A percentile compares a stretch with the other conserved stretches of the same genome.
Evolutionary conservation across 1,140 invertebrate species (phyloP).

Genomic region (Homarus americanus): DNA sequence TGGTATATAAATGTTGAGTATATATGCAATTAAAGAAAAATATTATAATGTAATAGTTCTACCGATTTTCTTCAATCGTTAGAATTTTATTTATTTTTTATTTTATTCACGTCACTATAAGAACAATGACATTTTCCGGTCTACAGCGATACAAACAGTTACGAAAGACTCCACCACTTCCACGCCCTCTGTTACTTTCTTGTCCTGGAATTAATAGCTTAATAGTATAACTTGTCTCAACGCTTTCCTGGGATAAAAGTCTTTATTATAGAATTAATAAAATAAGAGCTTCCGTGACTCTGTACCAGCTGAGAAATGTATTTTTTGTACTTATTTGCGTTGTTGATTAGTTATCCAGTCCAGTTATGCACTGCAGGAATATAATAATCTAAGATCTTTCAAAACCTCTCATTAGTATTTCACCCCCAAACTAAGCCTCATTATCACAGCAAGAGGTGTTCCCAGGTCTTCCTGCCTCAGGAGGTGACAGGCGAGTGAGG

Average conservation of each 20-base stretch:
- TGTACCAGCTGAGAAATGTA: neutral
- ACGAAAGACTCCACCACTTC: neutral
- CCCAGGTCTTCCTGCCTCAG: no score
- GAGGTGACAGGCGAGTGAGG: no score
- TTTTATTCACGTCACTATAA: neutral
- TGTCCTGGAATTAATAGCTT: neutral
- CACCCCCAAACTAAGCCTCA: no score
- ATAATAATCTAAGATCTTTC: no score
- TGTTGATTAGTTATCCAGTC: neutral
- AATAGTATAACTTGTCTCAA: neutral
- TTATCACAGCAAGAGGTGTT: no score
- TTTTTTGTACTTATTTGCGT: slow-evolving; percentile 3
- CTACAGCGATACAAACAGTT: neutral
- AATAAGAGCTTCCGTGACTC: neutral
- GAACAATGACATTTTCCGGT: neutral
- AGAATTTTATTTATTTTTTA: neutral
- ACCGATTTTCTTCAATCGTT: neutral
- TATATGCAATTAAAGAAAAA: neutral
- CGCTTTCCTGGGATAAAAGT: neutral
- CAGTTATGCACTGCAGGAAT: neutral
- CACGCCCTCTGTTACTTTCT: neutral
- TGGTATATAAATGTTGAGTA: neutral
- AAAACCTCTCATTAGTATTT: no score
- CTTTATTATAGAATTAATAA: neutral
- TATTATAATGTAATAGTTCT: neutral